Evolutionary conservation across 2,888 invertebrate genomes (phyloP), one percentile per base, ranked within the genome.

Genomic region (Lycophotia porphyrea): DNA sequence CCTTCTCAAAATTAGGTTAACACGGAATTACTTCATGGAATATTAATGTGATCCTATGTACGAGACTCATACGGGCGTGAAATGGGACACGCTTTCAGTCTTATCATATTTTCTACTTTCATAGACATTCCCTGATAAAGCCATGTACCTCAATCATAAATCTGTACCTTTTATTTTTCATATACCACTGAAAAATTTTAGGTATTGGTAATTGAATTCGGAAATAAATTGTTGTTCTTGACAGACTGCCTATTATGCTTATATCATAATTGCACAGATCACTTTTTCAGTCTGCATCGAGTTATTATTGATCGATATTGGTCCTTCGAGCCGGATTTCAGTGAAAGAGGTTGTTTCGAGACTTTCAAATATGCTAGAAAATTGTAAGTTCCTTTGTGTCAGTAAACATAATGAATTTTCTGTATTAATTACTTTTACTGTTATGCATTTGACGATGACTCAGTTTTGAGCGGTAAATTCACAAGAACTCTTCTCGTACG

Each of bases 1-100:
- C 49, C 65, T 42, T 42, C 58, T 68, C 31, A 36, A 70, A 78
- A 82, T 74, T 79, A 69, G 74, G 83, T 79, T 69, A 69, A 49
- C 34, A 24, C 55, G 78, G 64, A 64, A 74, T 78, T 74, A 71
- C 78, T 36, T 58, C 36, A 55, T 74, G 36, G 61, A 79, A 82
- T 82, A 61, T 72, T 79, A 71, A 79, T 82, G 61, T 34, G 24
- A 78, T 70, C 36, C 9, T 47, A n/a, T n/a, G 44, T n/a, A 42
- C 24, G 36, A n/a, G 47, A 42, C 49, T 64, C 44, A 36, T 18
- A 67, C 52, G 47, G 39, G 47, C 67, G 70, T 71, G 73, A 82
- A 82, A 78, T 70, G 13, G 39, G 24, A 69, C 61, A 49, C 47
- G 55, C 47, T 42, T 27, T 42, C 39, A 42, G 61, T 52, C 34